These are phyloP conservation scores for Unio delphinus DNA, from an alignment of 2,888 invertebrate species.

Conservation along the genomic window DNA sequence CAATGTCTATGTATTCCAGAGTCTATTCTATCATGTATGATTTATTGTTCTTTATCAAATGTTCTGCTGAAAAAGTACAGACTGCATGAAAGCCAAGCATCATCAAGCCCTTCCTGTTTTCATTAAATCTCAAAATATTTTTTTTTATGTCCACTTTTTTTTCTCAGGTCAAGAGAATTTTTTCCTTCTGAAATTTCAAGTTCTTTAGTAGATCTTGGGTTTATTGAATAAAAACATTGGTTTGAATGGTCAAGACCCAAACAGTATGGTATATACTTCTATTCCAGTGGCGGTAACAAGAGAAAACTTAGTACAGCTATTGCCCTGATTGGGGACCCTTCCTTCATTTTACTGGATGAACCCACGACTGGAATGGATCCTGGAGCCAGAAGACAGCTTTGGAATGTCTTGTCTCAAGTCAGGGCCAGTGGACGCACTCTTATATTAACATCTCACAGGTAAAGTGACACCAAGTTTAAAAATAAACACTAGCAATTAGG, in stretches of 20 bases:
- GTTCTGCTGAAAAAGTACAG: no score
- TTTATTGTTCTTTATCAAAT: no score
- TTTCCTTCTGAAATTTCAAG: not conserved
- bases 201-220: not conserved
- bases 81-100: no score
- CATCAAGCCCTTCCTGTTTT: not conserved
- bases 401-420: slow-evolving; percentile 74
- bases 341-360: slow-evolving; percentile 65
- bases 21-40: no score
- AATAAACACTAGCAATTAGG: no score
- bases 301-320: slow-evolving; percentile 66
- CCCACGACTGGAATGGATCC: slow-evolving; percentile 82
- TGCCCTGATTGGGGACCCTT: slow-evolving; percentile 65
- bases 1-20: no score
- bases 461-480: no score
- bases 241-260: not conserved
- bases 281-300: slow-evolving; percentile 65
- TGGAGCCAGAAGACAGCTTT: slow-evolving; percentile 85
- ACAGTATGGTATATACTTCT: not conserved
- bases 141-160: not conserved
- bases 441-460: slow-evolving; percentile 81
- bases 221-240: not conserved
- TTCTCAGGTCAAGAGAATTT: not conserved
- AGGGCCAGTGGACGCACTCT: slow-evolving; percentile 82
- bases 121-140: not conserved